Conservation (phyloP, 2,797 vertebrate species). For the Chrosomus eos region DNA sequence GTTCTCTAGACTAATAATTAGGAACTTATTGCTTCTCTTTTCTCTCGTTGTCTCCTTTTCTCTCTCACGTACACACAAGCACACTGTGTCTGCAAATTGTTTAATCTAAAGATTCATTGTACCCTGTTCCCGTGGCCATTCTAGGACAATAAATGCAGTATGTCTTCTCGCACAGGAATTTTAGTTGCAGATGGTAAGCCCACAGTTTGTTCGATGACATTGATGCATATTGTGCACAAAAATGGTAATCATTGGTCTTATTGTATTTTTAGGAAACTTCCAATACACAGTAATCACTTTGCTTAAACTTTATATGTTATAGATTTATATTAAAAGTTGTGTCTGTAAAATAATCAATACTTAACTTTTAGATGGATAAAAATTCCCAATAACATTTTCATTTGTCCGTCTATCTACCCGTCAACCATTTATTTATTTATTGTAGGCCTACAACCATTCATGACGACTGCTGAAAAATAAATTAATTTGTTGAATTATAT, state of each 20-base stretch:
- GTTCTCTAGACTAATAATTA: neutral
- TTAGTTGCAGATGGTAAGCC: neutral
- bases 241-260: neutral
- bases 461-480: neutral
- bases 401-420: neutral
- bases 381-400: neutral
- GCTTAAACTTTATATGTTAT: neutral
- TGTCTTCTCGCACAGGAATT: neutral
- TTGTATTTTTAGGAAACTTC: neutral
- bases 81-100: conserved; percentile 21
- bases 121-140: neutral
- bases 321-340: neutral
- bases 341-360: conserved; percentile 5
- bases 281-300: neutral
- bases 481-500: neutral
- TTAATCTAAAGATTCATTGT: conserved; percentile 36
- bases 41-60: neutral
- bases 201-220: neutral
- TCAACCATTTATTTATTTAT: neutral
- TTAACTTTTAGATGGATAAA: neutral
- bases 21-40: neutral
- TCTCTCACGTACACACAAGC: neutral
- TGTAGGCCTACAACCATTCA: neutral
- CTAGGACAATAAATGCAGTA: neutral
- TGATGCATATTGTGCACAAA: conserved; percentile 8